A percentile compares a stretch with the other conserved stretches of the same genome.
Evolutionary conservation across 2,888 invertebrate genomes (phyloP).

Genomic region (Petrophora chlorosata): DNA sequence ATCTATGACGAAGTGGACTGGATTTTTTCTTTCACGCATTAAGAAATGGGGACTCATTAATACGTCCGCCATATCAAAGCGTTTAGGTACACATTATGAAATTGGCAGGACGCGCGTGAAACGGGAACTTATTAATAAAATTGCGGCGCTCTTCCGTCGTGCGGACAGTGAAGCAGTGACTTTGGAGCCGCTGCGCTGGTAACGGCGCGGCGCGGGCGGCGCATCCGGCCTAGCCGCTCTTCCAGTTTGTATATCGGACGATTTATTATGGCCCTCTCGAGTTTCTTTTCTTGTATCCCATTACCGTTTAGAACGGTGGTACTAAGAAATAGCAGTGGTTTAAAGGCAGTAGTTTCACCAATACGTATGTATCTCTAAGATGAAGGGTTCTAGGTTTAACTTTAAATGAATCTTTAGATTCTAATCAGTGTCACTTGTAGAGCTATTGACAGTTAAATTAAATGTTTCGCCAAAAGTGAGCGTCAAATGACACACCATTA

Average conservation of each 20-base stretch:
- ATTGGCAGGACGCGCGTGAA: conserved; percentile 74
- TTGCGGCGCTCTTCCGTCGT: conserved; percentile 73
- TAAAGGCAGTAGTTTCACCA: conserved; percentile 17
- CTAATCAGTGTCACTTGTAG: too few species aligned
- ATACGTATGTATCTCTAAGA: conserved; percentile 2
- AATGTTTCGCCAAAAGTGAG: too few species aligned
- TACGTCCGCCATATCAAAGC: conserved; percentile 34
- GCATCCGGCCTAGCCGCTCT: conserved; percentile 74
- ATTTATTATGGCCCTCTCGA: conserved; percentile 51
- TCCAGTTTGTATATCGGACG: conserved; percentile 54
- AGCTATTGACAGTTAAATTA: too few species aligned
- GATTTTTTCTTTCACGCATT: conserved; percentile 20
- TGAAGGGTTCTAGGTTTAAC: too few species aligned
- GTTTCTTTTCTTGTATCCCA: conserved; percentile 37
- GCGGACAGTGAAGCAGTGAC: conserved; percentile 57
- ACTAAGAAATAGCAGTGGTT: conserved; percentile 24
- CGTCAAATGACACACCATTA: too few species aligned
- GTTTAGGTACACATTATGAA: conserved; percentile 45
- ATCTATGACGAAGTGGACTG: conserved; percentile 6
- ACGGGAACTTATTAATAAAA: conserved; percentile 81
- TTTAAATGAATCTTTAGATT: too few species aligned
- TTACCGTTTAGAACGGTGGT: conserved; percentile 34
- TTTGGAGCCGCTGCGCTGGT: neutral
- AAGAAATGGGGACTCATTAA: conserved; percentile 34
- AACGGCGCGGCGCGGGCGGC: conserved; percentile 17